Percentiles rank a stretch among this genome's conserved stretches.
Conservation (phyloP, 1,140 invertebrate genomes). For the Zaprionus taronus region DNA sequence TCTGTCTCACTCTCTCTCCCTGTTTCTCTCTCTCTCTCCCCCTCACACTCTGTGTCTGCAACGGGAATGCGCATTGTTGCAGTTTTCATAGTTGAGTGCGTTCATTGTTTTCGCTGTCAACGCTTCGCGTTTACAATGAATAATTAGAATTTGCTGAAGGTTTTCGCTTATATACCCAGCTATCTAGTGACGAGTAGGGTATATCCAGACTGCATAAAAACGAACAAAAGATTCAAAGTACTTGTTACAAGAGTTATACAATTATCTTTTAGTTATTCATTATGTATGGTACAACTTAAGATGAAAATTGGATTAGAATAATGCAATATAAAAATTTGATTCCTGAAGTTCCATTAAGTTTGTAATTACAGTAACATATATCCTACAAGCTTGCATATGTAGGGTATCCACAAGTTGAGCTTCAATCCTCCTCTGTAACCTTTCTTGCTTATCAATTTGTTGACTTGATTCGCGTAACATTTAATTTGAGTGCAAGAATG, state of each 20-base stretch:
- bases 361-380: no score
- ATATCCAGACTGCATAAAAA: background rate
- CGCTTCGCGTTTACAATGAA: slow-evolving; percentile 76
- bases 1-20: background rate
- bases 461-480: slow-evolving; percentile 47
- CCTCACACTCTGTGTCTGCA: slow-evolving; percentile 22
- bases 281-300: no score
- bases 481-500: slow-evolving; percentile 46
- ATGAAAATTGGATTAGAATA: no score
- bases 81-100: slow-evolving; percentile 77
- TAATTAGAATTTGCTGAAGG: slow-evolving; percentile 75
- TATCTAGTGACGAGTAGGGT: background rate
- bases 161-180: slow-evolving; percentile 49
- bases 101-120: slow-evolving; percentile 78
- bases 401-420: background rate
- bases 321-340: no score
- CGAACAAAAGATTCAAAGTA: background rate
- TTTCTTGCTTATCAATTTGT: slow-evolving; percentile 23
- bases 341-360: no score
- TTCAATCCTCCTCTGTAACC: background rate
- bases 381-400: background rate
- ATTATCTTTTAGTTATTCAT: no score
- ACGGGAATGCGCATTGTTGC: slow-evolving; percentile 77
- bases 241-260: no score
- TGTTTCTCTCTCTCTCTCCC: background rate